Base-by-base conservation (phyloP, 2,113 vertebrate genomes). In the Ochotona curzoniae region DNA sequence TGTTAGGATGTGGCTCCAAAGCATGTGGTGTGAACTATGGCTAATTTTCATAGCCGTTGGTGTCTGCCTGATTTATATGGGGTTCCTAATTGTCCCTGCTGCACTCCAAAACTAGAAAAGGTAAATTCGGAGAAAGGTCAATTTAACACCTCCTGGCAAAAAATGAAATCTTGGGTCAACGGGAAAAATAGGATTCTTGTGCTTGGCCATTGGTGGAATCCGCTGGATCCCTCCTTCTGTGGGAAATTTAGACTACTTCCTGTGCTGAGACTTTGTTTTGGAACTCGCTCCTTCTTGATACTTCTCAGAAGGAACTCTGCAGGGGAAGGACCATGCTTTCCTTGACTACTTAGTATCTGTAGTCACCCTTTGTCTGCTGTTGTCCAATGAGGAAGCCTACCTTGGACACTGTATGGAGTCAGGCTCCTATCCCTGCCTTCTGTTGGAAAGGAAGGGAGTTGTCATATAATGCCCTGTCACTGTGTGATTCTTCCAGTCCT, bases 1-100 rank as follows among this genome's bases (percentile, higher is more conserved):
- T 66, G n/a, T 86, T 92, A 86, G 14, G 44, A 18, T 60, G 44
- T n/a, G 82, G 25, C 70, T 86, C 30, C 7, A 81, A 57, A 32
- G 30, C 61, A 75, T 89, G 14, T 64, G 8, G 89, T 89, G 21
- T 66, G 26, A n/a, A 15, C 26, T 63, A 32, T 69, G 80, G 21
- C 91, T 63, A 69, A 61, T 83, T 93, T 88, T 88, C 23, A 84
- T 11, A 47, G 61, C 35, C 23, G 54, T 80, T 80, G 69, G 14
- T 63, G 14, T 92, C 61, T 85, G 3, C 44, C 63, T 89, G 17
- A 11, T 92, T 86, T 95, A 66, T 64, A 3, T 85, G 70, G 38
- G 30, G 2, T 66, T 92, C 20, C 63, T 89, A 2, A 17, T 63
- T 13, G 9, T 74, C 38, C 51, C 49, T 87, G 26, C 57, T 76